Percentiles rank a stretch among this genome's conserved stretches.
phyloP scores from a whole-genome alignment of 2,888 invertebrate species.

The Tachina lurida region DNA sequence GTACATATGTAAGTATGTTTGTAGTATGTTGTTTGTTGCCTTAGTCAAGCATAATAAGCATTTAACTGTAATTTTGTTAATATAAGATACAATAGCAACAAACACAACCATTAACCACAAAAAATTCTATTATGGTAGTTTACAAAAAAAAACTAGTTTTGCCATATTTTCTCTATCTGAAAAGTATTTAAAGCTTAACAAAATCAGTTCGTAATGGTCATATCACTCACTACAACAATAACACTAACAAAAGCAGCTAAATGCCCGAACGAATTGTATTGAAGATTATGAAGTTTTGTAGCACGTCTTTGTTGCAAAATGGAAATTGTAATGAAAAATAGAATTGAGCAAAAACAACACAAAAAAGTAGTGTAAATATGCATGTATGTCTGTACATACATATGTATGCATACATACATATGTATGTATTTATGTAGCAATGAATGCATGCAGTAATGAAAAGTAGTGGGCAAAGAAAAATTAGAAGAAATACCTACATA shows the following conservation, averaged over 20 bases:
- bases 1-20: no score
- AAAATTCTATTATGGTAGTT: slow-evolving; percentile 57
- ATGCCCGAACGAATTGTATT: slow-evolving; percentile 44
- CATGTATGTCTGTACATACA: neutral
- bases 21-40: slow-evolving; percentile 43
- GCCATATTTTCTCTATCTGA: slow-evolving; percentile 42
- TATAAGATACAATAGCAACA: slow-evolving; percentile 52
- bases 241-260: slow-evolving; percentile 28
- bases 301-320: slow-evolving; percentile 61
- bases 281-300: slow-evolving; percentile 70
- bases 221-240: slow-evolving; percentile 57
- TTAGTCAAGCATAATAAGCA: slow-evolving; percentile 53
- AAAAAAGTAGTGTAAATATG: slow-evolving; percentile 38
- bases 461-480: neutral
- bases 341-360: slow-evolving; percentile 48
- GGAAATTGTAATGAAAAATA: slow-evolving; percentile 64
- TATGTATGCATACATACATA: neutral
- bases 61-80: slow-evolving; percentile 67
- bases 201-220: slow-evolving; percentile 66
- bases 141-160: slow-evolving; percentile 62
- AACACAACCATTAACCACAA: slow-evolving; percentile 23
- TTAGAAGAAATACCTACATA: neutral
- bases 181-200: slow-evolving; percentile 56
- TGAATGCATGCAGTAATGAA: slow-evolving; percentile 9
- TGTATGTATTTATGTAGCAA: neutral